Base-by-base conservation (phyloP, 2,797 vertebrate species). In the Orientallactaga sibirica region DNA sequence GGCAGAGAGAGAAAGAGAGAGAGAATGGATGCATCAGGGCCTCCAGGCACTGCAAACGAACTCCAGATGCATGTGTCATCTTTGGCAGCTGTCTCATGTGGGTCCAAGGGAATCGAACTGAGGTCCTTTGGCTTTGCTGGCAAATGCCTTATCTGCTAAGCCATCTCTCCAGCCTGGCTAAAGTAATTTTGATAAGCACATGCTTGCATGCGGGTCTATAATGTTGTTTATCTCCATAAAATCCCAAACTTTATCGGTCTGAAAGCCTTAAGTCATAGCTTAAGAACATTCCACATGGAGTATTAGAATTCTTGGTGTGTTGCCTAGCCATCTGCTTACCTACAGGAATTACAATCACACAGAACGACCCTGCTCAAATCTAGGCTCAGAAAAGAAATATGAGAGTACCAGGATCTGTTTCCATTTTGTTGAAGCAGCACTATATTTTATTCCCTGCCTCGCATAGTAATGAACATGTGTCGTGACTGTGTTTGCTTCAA, bases 241-340 rank as follows among this genome's bases (percentile, higher is more conserved):
- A 95, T 74, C 16, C 80, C 77, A 90, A 18, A 92, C 25, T 95
- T 98, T 96, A 97, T 89, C 93, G 70, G 85, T 94, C 66, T 85
- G 93, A 92, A 78, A 97, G 71, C 94, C 97, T 96, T 97, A 97
- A 97, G 78, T 98, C 84, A 94, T 93, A 55, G 95, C 84, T 97
- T 94, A 96, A 90, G 16, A 88, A 95, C 66, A 96, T 82, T 58
- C 66, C 19, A 90, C 55, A n/a, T 41, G 96, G 94, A 95, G 96
- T 90, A 96, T 98, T 97, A 82, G 79, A 96, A 97, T 97, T 97
- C 96, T 97, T 97, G 95, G 62, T 96, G 70, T 92, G 88, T 84
- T 70, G 15, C 91, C 92, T 95, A 96, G 87, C 96, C 98, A 98
- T 97, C 98, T 98, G 98, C 96, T 96, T 96, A 76, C 71, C 87